Base-by-base conservation (phyloP, 2,113 vertebrate genomes). In the Oncorhynchus nerka region DNA sequence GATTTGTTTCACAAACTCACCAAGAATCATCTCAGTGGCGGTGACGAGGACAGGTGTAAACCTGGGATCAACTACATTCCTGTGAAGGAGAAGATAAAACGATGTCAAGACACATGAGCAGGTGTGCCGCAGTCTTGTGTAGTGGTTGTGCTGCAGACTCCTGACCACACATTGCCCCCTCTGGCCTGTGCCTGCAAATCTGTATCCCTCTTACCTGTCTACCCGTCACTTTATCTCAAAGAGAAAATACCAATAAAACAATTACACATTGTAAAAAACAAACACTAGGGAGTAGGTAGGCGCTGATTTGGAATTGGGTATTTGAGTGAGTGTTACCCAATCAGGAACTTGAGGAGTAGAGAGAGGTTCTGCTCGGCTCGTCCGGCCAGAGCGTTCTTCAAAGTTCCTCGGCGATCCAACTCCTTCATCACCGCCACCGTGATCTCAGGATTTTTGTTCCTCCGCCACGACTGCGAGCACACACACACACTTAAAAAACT, bases 381-480 rank as follows among this genome's bases (percentile, higher is more conserved):
- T 59, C 98, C 98, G 19, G 97, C 97, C n/a, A 99, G 93, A 0
- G 98, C 97, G 49, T 97, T 99, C 79, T 94, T 94, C 82, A 99
- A 86, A 0, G 96, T 97, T 83, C 97, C 97, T 94, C 98, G 95
- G 81, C 96, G 95, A 81, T 95, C 95, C 13, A 99, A 88, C 26
- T 99, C 98, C 81, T 97, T 95, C 78, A 99, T 95, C 59, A 99
- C 95, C 45, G 96, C 97, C 68, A 98, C 95, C 0, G 94, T 92
- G 75, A 99, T 81, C 81, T 99, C 97, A 0, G 98, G 97, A 39
- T 93, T 96, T 70, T 85, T 88, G 12, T 80, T 68, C 80, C 92
- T 92, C 69, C 73, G 82, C 74, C 84, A 90, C 1, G 88, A 81
- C 97, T 99, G 79, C 4, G 86, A 59, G 67, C 71, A 75, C 19